A percentile compares a stretch with the other conserved stretches of the same genome.
Evolutionary conservation across 2,797 vertebrate genomes (phyloP).

Genomic region (Ptychobarbus kaznakovi): DNA sequence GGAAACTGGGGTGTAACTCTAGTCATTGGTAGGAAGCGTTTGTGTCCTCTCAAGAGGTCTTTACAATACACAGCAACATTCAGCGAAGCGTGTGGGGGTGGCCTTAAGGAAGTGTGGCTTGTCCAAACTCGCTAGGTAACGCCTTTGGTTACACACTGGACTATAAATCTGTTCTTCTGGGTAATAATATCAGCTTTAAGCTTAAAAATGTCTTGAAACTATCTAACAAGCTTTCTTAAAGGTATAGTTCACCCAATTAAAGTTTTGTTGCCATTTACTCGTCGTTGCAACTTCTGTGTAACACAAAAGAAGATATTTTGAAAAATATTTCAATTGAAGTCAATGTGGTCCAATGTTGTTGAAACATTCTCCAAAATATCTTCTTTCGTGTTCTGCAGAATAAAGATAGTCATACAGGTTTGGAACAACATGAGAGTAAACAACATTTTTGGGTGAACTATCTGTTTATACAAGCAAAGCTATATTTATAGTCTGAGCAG

Average conservation of each 20-base stretch:
- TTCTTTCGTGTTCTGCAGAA: no score
- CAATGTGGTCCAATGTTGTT: not conserved
- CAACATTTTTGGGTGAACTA: not conserved
- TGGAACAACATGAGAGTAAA: not conserved
- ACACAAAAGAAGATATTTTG: not conserved
- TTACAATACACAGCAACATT: constrained; percentile 25
- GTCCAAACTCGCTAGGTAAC: constrained; percentile 16
- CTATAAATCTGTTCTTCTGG: constrained; percentile 11
- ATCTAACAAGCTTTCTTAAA: not conserved
- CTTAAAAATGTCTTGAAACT: not conserved
- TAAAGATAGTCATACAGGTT: no score
- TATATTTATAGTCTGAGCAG: not conserved
- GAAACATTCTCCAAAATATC: no score
- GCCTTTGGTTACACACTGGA: constrained; percentile 2
- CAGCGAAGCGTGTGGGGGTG: constrained; percentile 21
- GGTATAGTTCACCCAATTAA: not conserved
- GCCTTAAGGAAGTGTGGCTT: constrained; percentile 50
- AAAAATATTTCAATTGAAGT: not conserved
- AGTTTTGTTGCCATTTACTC: not conserved
- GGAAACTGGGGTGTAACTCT: constrained; percentile 60
- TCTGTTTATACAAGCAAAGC: not conserved
- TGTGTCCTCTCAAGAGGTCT: constrained; percentile 70
- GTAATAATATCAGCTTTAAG: not conserved
- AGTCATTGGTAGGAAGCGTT: constrained; percentile 75
- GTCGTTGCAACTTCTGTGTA: not conserved